Conservation (phyloP, 2,113 vertebrate species). For the Pogonocichla stellata region DNA sequence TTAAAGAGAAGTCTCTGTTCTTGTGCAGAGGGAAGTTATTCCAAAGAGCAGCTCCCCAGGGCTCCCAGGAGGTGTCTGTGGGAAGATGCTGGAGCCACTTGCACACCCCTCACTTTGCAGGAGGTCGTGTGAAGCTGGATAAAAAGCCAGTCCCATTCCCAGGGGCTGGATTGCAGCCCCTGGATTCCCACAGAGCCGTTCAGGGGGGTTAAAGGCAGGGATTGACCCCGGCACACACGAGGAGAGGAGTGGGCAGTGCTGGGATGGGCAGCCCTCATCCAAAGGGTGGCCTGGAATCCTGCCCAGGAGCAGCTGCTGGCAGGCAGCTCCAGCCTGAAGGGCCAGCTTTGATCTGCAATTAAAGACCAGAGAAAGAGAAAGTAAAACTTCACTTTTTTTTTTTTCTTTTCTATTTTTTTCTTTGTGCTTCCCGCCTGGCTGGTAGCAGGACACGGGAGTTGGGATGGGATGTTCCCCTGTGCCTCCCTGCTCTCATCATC, state of each 20-base stretch:
- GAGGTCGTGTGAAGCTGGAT: conserved; percentile 13
- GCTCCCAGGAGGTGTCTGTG: conserved; percentile 20
- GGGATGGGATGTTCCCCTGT: accelerated
- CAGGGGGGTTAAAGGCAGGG: too few relatives aligned
- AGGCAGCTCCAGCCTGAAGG: not conserved
- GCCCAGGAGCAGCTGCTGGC: conserved; percentile 35
- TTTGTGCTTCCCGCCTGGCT: not conserved
- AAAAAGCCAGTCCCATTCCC: not conserved
- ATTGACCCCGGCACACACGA: not conserved
- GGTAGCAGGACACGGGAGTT: accelerated
- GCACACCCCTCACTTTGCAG: not conserved
- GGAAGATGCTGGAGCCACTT: not conserved
- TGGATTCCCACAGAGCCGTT: too few relatives aligned
- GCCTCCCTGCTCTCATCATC: not conserved
- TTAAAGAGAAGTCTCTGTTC: not conserved
- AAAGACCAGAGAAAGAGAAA: conserved; percentile 47
- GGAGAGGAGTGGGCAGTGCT: not conserved
- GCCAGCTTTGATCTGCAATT: conserved; percentile 30
- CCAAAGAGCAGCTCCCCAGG: not conserved
- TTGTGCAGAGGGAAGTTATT: not conserved
- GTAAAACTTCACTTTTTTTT: not conserved
- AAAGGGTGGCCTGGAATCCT: not conserved
- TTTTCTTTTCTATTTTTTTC: too few relatives aligned
- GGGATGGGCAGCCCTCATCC: not conserved
- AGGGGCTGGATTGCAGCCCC: not conserved